Conservation (phyloP, 2,797 vertebrate genomes). For the Trichosurus vulpecula region DNA sequence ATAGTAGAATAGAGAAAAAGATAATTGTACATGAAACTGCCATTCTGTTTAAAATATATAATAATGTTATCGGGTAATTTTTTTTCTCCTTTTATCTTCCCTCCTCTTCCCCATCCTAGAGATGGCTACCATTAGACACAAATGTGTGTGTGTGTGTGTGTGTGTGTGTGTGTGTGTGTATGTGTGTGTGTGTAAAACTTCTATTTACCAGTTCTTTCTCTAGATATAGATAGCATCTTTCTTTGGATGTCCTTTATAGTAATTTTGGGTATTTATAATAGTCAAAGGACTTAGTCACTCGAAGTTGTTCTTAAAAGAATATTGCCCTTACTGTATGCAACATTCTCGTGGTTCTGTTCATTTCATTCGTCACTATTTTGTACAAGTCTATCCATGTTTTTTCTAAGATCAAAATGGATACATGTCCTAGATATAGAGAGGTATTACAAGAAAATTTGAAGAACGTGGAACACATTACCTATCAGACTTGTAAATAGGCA, state of each 20-base stretch:
- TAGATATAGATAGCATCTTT: background rate
- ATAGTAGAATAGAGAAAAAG: no score
- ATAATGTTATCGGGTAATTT: no score
- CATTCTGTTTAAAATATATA: no score
- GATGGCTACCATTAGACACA: no score
- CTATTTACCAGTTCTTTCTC: background rate
- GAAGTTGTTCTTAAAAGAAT: background rate
- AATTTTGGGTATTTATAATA: background rate
- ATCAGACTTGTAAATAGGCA: background rate
- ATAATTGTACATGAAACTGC: no score
- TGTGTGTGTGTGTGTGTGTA: background rate
- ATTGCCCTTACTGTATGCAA: background rate
- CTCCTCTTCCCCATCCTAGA: no score
- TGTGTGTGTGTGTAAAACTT: background rate
- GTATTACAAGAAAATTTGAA: background rate
- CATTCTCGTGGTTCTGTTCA: background rate
- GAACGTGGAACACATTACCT: background rate
- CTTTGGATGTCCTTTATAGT: background rate
- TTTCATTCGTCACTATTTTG: background rate
- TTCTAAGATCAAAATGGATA: background rate
- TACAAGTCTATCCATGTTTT: background rate
- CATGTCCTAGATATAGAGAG: background rate
- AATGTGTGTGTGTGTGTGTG: no score
- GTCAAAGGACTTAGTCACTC: background rate
- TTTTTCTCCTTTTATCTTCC: no score